Evolutionary conservation across 2,797 vertebrate genomes (phyloP), one percentile per base, ranked within the genome.

Genomic region (Anguilla pacifica): DNA sequence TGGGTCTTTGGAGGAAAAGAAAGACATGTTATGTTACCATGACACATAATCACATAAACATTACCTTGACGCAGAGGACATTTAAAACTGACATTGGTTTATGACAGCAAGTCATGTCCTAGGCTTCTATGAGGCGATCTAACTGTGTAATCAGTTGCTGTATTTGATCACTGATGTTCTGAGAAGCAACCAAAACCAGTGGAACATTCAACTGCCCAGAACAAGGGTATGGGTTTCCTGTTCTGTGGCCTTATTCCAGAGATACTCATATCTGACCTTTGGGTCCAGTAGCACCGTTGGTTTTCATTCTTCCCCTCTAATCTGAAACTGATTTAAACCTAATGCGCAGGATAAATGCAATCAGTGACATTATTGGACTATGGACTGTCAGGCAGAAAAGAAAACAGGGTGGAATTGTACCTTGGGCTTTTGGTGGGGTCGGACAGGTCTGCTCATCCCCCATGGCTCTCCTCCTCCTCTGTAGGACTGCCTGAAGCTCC

Each of bases 401-500:
- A 55, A 67, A 55, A 57, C 22, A 74, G 3, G 10, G 79, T 88
- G 82, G 49, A 0, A 1, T 28, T 43, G 31, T 92, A 94, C 94
- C 94, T 28, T 88, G 89, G n/a, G 85, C 39, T 55, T 91, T 85
- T 25, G 74, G 0, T 9, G 89, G 31, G 86, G 59, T 9, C 7
- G 43, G 0, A 0, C 0, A 55, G 0, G 90, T 90, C 35, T 49
- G 31, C 15, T 91, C 83, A 1, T 93, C 93, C 3, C 94, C 97
- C 22, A 97, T 92, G 0, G 87, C 95, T 57, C 86, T 91, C 35
- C 97, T 96, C 72, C 97, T 95, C 64, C 95, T 96, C 92, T 95
- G 96, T 70, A 98, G 93, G 55, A 97, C 94, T 86, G 89, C 79
- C 88, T 94, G 93, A 43, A 98, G 95, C 94, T 97, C 97, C 0